These are phyloP conservation scores for Diabrotica undecimpunctata DNA, from an alignment of 1,140 invertebrate genomes.

Conservation along the genomic window DNA sequence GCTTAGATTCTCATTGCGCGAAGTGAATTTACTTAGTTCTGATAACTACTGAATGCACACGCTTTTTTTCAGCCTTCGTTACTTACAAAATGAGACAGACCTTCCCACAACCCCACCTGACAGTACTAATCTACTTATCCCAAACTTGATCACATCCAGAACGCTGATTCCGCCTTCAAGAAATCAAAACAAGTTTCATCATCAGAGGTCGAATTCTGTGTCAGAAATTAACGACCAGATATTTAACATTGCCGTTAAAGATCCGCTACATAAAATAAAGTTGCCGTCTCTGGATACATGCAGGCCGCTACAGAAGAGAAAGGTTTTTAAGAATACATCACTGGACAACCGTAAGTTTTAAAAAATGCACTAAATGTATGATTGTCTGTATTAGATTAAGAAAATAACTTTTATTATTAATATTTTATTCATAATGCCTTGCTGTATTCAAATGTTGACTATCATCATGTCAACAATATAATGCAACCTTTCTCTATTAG, in stretches of 20 bases:
- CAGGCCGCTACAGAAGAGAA: conserved; percentile 39
- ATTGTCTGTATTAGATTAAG: no score
- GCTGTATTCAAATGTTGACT: no score
- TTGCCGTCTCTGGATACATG: conserved; percentile 41
- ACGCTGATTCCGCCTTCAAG: conserved; percentile 16
- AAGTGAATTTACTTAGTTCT: no score
- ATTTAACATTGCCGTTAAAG: conserved; percentile 43
- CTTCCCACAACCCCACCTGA: conserved; percentile 31
- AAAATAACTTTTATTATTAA: no score
- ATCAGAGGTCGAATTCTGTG: conserved; percentile 35
- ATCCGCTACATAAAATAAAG: conserved; percentile 38
- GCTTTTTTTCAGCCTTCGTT: conserved; percentile 48
- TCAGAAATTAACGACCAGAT: conserved; percentile 40
- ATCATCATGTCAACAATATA: no score
- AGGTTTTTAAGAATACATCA: conserved; percentile 42
- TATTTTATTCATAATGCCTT: no score
- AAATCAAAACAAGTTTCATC: conserved; percentile 19
- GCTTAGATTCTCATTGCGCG: no score
- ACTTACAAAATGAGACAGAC: conserved; percentile 47
- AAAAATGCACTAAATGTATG: no score
- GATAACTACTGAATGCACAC: no score
- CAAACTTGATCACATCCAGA: conserved; percentile 22
- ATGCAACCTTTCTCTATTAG: no score
- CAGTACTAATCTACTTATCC: conserved; percentile 26
- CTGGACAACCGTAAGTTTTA: conserved; percentile 43